phyloP scores from a whole-genome alignment of 2,797 vertebrate genomes.

The Chaetodon trifasciatus region DNA sequence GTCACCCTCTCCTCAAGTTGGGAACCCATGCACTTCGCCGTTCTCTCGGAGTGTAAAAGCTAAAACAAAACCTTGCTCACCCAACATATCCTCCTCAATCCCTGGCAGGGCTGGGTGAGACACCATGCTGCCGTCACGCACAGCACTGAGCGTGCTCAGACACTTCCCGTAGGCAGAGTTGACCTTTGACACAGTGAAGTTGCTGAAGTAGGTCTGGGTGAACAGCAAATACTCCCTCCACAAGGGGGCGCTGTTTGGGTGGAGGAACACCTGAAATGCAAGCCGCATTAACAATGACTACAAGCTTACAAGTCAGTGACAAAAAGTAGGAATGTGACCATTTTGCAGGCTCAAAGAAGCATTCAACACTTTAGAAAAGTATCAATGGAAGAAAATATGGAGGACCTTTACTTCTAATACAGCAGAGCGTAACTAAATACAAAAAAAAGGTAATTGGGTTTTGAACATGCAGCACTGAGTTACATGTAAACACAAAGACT shows the following conservation, averaged over 20 bases:
- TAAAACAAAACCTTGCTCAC: slow-evolving; percentile 78
- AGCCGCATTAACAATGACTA: neutral
- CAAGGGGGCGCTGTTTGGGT: slow-evolving; percentile 92
- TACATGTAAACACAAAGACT: neutral
- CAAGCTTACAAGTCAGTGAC: neutral
- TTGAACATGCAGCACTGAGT: neutral
- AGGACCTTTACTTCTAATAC: neutral
- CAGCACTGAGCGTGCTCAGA: slow-evolving; percentile 92
- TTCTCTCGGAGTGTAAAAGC: neutral
- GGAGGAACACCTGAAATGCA: slow-evolving; percentile 88
- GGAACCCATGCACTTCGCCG: neutral
- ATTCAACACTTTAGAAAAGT: neutral
- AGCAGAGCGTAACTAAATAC: neutral
- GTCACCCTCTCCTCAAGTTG: too few species aligned
- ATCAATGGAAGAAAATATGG: neutral
- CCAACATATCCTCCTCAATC: slow-evolving; percentile 91
- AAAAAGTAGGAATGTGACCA: neutral
- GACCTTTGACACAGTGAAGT: slow-evolving; percentile 92
- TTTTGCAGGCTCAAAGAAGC: neutral
- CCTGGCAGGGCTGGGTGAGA: slow-evolving; percentile 92
- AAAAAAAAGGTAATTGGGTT: neutral
- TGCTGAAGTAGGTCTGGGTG: slow-evolving; percentile 95
- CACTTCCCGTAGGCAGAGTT: slow-evolving; percentile 93
- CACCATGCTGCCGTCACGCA: slow-evolving; percentile 93
- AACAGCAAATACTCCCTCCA: slow-evolving; percentile 95